Percentiles rank a stretch among this genome's conserved stretches.
Evolutionary conservation across 2,888 invertebrate genomes (phyloP).

Genomic region (Drosophila pseudotakahashii): DNA sequence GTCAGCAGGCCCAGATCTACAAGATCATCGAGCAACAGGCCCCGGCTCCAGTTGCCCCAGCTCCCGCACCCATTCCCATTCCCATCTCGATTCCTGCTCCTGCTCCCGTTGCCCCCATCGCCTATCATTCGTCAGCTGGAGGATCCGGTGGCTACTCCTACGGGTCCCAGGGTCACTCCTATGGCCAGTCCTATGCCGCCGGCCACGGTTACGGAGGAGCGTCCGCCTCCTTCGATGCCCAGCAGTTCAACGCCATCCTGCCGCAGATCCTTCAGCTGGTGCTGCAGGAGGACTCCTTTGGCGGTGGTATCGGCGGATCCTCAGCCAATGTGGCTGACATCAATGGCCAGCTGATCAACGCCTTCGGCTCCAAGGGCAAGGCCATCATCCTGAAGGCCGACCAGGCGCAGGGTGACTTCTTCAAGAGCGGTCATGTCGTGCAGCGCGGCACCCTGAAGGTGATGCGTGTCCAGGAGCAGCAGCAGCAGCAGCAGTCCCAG

Average conservation of each 20-base stretch:
- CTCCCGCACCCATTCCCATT: conserved; percentile 49
- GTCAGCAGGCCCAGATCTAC: conserved; percentile 58
- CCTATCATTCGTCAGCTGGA: conserved; percentile 48
- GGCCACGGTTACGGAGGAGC: conserved; percentile 53
- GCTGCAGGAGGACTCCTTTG: conserved; percentile 63
- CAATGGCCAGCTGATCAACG: conserved; percentile 67
- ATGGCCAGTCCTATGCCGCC: conserved; percentile 56
- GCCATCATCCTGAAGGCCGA: conserved; percentile 66
- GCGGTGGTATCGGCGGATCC: conserved; percentile 47
- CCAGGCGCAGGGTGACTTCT: conserved; percentile 63
- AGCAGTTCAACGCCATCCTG: conserved; percentile 66
- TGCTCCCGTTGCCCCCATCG: conserved; percentile 30
- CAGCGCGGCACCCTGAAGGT: conserved; percentile 75
- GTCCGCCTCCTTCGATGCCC: conserved; percentile 27
- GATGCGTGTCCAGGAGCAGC: conserved; percentile 63
- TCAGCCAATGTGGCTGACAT: conserved; percentile 52
- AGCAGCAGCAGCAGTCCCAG: conserved; percentile 50
- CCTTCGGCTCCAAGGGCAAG: conserved; percentile 70
- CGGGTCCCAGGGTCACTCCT: conserved; percentile 44
- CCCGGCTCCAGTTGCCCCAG: conserved; percentile 46
- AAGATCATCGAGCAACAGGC: conserved; percentile 67
- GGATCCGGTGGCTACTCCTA: conserved; percentile 43
- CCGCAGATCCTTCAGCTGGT: conserved; percentile 80
- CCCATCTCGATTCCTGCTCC: conserved; percentile 41
- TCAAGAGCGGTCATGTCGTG: conserved; percentile 76